Evolutionary conservation across 2,797 vertebrate species (phyloP), one percentile per base, ranked within the genome.

Genomic region (Dendrocincla fuliginosa): DNA sequence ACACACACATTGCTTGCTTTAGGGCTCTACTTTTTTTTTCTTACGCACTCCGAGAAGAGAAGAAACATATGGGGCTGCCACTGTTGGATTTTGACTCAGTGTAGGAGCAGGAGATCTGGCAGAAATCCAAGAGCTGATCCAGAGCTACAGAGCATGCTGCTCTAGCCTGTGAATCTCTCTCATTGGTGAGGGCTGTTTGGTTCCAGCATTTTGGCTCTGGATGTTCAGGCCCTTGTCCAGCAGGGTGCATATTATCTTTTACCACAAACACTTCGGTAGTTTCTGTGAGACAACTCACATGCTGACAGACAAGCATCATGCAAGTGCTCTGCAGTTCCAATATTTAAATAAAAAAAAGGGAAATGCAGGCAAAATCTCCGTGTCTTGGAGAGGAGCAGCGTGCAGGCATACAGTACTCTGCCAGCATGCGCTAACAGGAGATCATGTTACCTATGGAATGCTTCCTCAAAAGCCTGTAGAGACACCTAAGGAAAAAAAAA

Each of bases 231-330:
- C 23, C 42, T 75, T 22, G 25, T 78, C 86, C 77, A 76, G 69
- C 33, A 8, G 5, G 44, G 28, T 7, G 41, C 14, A 9, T 52
- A 11, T 67, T 27, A 19, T 37, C 47, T 76, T 93, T 82, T 60
- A 53, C 35, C 55, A 35, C 39, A 84, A 59, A 59, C 32, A 27
- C 46, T 65, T 73, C 0, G 0, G 20, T n/a, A 67, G 28, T 37
- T 93, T 88, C 85, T 84, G 25, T 0, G 1, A 84, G 55, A 65
- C 0, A 5, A n/a, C 24, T 90, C 0, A 0, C 0, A 0, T 69
- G 55, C 69, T 88, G 83, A 81, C 68, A 84, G 65, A 69, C 35
- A 68, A 78, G 17, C 32, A 18, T 64, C 1, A 0, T 39, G 37
- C 23, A 68, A 75, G 6, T 17, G n/a, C 22, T 91, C 39, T 61